Evolutionary conservation across 2,888 invertebrate genomes (phyloP).

Genomic region (Stenolophus ochropezus): DNA sequence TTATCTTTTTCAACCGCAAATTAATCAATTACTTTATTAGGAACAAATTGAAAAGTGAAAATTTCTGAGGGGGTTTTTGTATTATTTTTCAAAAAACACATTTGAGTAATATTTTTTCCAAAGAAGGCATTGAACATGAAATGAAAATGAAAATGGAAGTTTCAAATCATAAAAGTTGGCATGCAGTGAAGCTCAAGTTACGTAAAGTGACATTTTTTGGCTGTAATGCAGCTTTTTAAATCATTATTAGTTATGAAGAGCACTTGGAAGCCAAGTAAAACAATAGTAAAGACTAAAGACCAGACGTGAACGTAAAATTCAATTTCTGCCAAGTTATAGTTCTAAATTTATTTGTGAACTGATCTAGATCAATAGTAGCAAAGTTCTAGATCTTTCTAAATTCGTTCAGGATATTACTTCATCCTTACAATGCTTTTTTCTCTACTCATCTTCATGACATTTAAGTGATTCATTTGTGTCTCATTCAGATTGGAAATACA

Average conservation of each 20-base stretch:
- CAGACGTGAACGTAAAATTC: not conserved
- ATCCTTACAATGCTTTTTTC: not conserved
- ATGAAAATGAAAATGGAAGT: too few relatives aligned
- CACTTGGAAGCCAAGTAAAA: not conserved
- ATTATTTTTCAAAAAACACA: too few relatives aligned
- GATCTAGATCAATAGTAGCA: conserved; percentile 31
- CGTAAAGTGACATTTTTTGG: too few relatives aligned
- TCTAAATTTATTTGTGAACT: conserved; percentile 24
- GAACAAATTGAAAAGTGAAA: too few relatives aligned
- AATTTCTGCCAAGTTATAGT: not conserved
- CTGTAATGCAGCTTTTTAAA: not conserved
- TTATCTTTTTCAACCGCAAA: too few relatives aligned
- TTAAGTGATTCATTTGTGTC: not conserved
- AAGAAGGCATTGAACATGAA: too few relatives aligned
- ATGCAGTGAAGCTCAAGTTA: not conserved
- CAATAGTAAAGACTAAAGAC: conserved; percentile 8
- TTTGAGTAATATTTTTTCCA: too few relatives aligned
- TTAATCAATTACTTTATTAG: too few relatives aligned
- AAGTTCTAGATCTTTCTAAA: conserved; percentile 3
- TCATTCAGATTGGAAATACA: not conserved
- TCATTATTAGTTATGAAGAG: not conserved
- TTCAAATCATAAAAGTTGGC: too few relatives aligned
- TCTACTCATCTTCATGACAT: not conserved
- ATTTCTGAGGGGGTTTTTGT: too few relatives aligned
- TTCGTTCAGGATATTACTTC: not conserved